These are phyloP conservation scores for Siniperca knerii DNA, from an alignment of 2,113 vertebrate species.

Conservation along the genomic window DNA sequence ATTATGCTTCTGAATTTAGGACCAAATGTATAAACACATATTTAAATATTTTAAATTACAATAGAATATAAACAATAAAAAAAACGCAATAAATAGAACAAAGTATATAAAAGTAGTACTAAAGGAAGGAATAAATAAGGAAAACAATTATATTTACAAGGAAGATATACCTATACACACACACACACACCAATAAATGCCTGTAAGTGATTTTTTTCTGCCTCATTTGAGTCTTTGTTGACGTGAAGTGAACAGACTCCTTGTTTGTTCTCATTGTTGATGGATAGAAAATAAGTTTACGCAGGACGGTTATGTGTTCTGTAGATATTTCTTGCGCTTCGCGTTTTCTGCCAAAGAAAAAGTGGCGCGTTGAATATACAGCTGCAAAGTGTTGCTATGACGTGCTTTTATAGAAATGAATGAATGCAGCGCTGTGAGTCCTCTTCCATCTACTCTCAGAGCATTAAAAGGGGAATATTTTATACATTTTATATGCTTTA, in stretches of 20 bases:
- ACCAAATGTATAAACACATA: background rate
- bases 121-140: background rate
- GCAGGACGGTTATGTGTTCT: background rate
- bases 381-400: background rate
- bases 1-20: background rate
- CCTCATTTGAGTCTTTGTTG: conserved; percentile 10
- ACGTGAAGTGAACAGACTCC: background rate
- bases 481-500: too few species aligned
- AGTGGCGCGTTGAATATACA: too few species aligned
- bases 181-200: too few species aligned
- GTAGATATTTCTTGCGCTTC: background rate
- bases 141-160: background rate
- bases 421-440: background rate
- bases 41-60: background rate
- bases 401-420: background rate
- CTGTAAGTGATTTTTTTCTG: background rate
- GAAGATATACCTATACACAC: background rate
- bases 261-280: conserved; percentile 10
- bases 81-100: background rate
- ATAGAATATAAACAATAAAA: too few species aligned
- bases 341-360: background rate
- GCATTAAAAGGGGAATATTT: too few species aligned
- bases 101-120: background rate
- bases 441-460: too few species aligned
- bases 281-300: background rate